Base-by-base conservation (phyloP, 1,140 invertebrate species). In the Lysiphlebus fabarum region DNA sequence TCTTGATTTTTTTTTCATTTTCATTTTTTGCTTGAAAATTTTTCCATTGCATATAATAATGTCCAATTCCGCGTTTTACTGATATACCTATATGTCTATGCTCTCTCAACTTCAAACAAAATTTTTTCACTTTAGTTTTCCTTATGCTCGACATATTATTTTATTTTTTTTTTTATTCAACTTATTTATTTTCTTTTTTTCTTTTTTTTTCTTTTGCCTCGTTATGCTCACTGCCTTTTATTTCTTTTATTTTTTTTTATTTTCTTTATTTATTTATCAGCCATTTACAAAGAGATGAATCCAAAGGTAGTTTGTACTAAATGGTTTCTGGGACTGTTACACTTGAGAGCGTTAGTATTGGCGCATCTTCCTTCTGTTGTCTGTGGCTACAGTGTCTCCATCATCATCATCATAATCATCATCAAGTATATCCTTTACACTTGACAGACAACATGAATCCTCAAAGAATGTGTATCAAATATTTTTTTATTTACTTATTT, bases 251-350 rank as follows among this genome's bases (percentile, higher is more conserved):
- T 64, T 47, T 63, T 58, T 56, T 60, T 62, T 43, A 49, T 41
- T 10, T 58, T 62, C 51, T 53, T 62, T 65, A 61, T 68, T 62
- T 65, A 64, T 62, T 64, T 65, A 69, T 69, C 65, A 72, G 56
- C 65, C 65, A 61, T 59, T 58, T 57, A 26, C 26, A 58, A 44
- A 42, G 58, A 61, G 11, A 26, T 26, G 17, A 4, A 26, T 26
- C 17, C 17, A 26, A 26, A 26, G 17, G 17, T 26, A 26, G 17
- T 26, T 26, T 26, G 17, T 56, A 59, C 65, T 58, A 67, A 72
- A 70, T 69, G 62, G 62, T 72, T 72, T 69, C 70, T 67, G 63
- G 65, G 62, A 72, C 63, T 72, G 65, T 64, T 53, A 64, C 60
- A 61, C 50, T 51, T 45, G 49, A 65, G 61, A 59, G 45, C 17